These are phyloP conservation scores for Melospiza georgiana DNA, from an alignment of 2,113 vertebrate genomes.

Conservation along the genomic window DNA sequence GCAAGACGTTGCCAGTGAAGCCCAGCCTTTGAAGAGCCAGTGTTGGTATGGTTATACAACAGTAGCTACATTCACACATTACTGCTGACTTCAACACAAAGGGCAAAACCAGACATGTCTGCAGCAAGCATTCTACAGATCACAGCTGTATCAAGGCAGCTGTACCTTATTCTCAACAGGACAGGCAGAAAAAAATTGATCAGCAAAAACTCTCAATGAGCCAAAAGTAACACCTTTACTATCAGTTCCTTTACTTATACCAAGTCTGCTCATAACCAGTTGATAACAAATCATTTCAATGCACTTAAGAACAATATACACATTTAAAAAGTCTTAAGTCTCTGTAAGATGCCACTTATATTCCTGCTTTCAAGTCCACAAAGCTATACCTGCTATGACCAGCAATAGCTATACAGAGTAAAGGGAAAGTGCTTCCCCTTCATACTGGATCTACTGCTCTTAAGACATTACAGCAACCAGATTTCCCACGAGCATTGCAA, in stretches of 20 bases:
- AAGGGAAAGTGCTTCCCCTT: not conserved
- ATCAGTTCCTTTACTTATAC: not conserved
- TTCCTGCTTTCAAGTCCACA: not conserved
- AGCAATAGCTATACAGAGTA: not conserved
- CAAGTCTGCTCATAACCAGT: not conserved
- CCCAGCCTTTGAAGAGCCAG: not conserved
- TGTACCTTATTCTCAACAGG: not conserved
- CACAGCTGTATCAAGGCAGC: not conserved
- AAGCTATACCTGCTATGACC: not conserved
- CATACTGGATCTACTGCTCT: not conserved
- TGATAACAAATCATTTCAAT: not conserved
- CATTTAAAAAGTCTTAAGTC: not conserved
- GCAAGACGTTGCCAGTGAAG: not conserved
- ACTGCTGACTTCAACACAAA: not conserved
- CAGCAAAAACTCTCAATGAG: not conserved
- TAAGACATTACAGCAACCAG: not conserved
- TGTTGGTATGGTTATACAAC: not conserved
- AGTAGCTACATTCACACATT: not conserved
- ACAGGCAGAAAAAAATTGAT: slow-evolving; percentile 5
- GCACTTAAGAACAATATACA: fast-evolving
- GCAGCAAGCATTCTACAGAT: not conserved
- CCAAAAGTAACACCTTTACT: not conserved
- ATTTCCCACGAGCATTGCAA: not conserved
- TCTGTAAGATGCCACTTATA: not conserved
- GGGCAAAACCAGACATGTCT: not conserved